Percentiles rank a stretch among this genome's conserved stretches.
Conservation (phyloP, 2,797 vertebrate species). For the Parambassis ranga region DNA sequence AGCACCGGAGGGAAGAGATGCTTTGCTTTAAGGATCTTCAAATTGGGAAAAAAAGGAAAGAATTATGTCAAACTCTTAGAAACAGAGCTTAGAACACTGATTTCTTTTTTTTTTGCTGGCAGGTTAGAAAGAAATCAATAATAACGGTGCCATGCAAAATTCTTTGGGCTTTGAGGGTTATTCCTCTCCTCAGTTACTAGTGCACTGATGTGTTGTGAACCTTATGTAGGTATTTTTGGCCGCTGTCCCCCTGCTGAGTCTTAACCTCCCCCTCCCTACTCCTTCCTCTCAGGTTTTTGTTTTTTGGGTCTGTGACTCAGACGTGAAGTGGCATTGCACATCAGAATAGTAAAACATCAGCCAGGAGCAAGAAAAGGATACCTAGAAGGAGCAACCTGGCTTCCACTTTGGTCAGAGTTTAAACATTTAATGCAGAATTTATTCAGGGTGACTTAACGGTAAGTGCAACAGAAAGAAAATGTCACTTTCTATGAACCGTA, state of each 20-base stretch:
- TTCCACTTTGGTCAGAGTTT: neutral
- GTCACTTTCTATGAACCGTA: neutral
- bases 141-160: no score
- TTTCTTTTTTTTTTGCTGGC: no score
- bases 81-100: no score
- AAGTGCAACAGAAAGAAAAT: neutral
- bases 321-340: neutral
- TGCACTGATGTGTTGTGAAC: neutral
- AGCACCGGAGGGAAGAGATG: neutral
- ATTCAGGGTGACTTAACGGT: neutral
- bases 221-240: neutral
- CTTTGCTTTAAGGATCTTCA: neutral
- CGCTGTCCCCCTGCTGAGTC: no score
- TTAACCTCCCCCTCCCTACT: no score
- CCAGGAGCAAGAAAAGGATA: neutral
- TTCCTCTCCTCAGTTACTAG: neutral
- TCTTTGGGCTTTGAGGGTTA: no score
- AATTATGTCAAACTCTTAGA: no score
- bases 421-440: conserved; percentile 2
- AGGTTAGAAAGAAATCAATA: no score
- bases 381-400: neutral
- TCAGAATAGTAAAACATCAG: neutral
- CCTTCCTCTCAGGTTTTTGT: neutral
- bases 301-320: neutral
- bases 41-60: neutral